These are phyloP conservation scores for Drosophila flavopinicola DNA, from an alignment of 2,888 invertebrate species.

Conservation along the genomic window DNA sequence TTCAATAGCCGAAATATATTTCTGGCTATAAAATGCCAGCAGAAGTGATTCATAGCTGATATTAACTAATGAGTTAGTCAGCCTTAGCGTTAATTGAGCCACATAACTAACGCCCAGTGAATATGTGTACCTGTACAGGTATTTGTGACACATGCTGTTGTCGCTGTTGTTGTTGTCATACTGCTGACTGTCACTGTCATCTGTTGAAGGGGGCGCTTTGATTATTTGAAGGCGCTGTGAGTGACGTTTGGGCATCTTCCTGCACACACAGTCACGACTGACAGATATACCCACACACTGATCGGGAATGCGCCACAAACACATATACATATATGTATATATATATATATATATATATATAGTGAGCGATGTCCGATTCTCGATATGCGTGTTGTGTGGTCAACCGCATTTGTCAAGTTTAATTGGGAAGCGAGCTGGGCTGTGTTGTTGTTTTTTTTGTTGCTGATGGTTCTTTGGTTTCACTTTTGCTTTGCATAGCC, in stretches of 20 bases:
- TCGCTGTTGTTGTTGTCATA: constrained; percentile 71
- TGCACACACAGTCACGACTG: constrained; percentile 53
- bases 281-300: constrained; percentile 7
- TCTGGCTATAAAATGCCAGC: too few relatives aligned
- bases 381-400: constrained; percentile 76
- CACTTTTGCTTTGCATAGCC: constrained; percentile 72
- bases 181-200: constrained; percentile 66
- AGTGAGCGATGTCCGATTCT: constrained; percentile 18
- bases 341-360: too few relatives aligned
- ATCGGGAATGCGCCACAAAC: constrained; percentile 15
- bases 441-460: constrained; percentile 18
- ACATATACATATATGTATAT: too few relatives aligned
- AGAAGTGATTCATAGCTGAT: too few relatives aligned
- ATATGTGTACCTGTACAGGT: constrained; percentile 42
- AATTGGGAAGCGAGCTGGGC: constrained; percentile 73
- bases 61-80: too few relatives aligned
- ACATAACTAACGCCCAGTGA: constrained; percentile 42
- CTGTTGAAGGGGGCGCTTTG: constrained; percentile 59
- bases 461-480: constrained; percentile 53
- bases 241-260: constrained; percentile 42
- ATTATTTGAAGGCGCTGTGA: constrained; percentile 69
- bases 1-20: too few relatives aligned
- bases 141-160: constrained; percentile 36
- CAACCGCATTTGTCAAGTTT: constrained; percentile 81
- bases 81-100: constrained; percentile 49